Conservation (phyloP, 2,113 vertebrate genomes). For the Sylvilagus bachmani region DNA sequence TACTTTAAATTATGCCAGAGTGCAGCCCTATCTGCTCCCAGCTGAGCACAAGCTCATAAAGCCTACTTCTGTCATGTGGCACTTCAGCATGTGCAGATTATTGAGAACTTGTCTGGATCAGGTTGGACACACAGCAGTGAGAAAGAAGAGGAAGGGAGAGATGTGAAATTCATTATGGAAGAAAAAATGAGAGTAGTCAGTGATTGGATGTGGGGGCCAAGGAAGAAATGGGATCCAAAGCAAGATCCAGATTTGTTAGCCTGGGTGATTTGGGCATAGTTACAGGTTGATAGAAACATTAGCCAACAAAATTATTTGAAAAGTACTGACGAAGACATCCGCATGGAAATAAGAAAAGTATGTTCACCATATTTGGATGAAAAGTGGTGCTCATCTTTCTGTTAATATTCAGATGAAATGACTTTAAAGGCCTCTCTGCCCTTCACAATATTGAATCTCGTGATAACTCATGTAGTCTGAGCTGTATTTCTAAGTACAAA, state of each 20-base stretch:
- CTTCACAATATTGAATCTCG: not conserved
- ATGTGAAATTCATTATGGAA: not conserved
- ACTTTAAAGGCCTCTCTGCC: not conserved
- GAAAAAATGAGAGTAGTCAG: not conserved
- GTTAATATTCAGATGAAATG: conserved; percentile 3
- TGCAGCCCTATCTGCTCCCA: conserved; percentile 60
- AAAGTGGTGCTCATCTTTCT: not conserved
- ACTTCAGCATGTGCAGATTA: conserved; percentile 2
- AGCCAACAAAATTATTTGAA: not conserved
- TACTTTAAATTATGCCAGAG: conserved; percentile 40
- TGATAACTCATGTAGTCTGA: not conserved
- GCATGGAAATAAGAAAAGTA: not conserved
- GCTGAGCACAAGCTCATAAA: conserved; percentile 63
- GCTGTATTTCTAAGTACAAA: not conserved
- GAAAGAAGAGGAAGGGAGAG: not conserved
- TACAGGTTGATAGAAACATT: not conserved
- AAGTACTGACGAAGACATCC: not conserved
- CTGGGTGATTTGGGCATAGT: not conserved
- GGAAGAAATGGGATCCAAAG: not conserved
- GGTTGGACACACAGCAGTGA: conserved; percentile 21
- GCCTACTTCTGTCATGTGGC: conserved; percentile 61
- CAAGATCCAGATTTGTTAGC: not conserved
- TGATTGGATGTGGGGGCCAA: not conserved
- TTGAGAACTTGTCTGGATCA: not conserved
- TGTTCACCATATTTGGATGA: not conserved